Base-by-base conservation (phyloP, 1,140 invertebrate genomes). In the Trinorchestia longiramus region DNA sequence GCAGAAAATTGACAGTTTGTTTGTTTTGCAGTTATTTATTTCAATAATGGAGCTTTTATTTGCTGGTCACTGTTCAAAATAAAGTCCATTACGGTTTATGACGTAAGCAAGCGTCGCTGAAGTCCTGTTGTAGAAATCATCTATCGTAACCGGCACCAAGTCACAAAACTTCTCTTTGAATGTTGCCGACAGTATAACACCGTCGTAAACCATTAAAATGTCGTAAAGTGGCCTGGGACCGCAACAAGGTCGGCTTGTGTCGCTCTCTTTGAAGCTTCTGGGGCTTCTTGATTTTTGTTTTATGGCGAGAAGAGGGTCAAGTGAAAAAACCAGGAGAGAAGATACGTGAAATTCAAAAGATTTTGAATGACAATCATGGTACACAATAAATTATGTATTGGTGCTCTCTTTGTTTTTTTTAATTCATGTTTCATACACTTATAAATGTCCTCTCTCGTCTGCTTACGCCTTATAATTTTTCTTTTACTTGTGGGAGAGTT, bases 181-280 rank as follows among this genome's bases (percentile, higher is more conserved):
- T 45, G 92, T 94, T 94, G 92, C 43, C 92, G 92, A 94, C 92
- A 94, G 92, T 94, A 94, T 94, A 94, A 94, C 92, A 94, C 44
- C 92, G 11, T 94, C 92, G 92, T 94, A 94, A 94, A 94, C 92
- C 44, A 94, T 94, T 94, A 94, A 94, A 94, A 94, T 45, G 92
- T 94, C 92, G 92, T 94, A 94, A 94, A 94, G 43, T 94, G 92
- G 92, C 92, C 92, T 45, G 11, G 44, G 41, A 94, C 92, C 43
- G 43, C 92, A 94, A 94, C 92, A 94, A 94, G 92, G 92, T 94
- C 92, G 92, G 41, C 44, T 42, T 45, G 92, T 45, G 40, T 94
- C 43, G 44, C 92, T 43, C 92, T 94, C 44, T 45, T n/a, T 43
- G 6, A 47, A 47, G 92, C 92, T 94, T 94, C 92, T 94, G 92